Percentiles rank a stretch among this genome's conserved stretches.
Evolutionary conservation across 2,113 vertebrate species (phyloP).

Genomic region (Lepus americanus): DNA sequence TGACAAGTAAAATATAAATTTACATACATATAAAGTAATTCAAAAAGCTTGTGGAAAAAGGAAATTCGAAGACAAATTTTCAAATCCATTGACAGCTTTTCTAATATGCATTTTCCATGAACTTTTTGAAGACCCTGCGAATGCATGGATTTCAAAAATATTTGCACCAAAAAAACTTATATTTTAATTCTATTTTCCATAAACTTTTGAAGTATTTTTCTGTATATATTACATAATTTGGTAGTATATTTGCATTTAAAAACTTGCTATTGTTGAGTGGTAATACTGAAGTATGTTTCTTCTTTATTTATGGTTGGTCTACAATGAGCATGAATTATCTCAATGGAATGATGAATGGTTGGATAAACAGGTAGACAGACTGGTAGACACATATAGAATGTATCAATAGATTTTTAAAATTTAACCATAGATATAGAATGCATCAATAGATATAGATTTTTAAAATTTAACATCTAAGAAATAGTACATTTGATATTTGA

Average conservation of each 20-base stretch:
- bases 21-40: background rate
- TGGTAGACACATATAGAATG: background rate
- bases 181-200: no score
- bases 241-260: slow-evolving; percentile 41
- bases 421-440: background rate
- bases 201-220: no score
- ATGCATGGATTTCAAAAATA: no score
- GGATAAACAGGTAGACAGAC: background rate
- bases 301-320: background rate
- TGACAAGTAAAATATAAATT: background rate
- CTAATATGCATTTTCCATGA: no score
- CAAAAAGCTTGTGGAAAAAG: no score
- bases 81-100: no score
- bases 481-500: slow-evolving; percentile 8
- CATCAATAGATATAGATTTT: slow-evolving; percentile 1
- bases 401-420: no score
- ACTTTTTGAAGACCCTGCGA: no score
- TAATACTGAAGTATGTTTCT: slow-evolving; percentile 4
- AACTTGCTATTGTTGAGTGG: background rate
- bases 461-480: slow-evolving; percentile 18
- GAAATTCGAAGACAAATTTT: no score
- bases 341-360: background rate
- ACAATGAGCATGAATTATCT: background rate
- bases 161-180: no score
- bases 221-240: background rate